Evolutionary conservation across 2,888 invertebrate genomes (phyloP), one percentile per base, ranked within the genome.

Genomic region (Cantharis rufa): DNA sequence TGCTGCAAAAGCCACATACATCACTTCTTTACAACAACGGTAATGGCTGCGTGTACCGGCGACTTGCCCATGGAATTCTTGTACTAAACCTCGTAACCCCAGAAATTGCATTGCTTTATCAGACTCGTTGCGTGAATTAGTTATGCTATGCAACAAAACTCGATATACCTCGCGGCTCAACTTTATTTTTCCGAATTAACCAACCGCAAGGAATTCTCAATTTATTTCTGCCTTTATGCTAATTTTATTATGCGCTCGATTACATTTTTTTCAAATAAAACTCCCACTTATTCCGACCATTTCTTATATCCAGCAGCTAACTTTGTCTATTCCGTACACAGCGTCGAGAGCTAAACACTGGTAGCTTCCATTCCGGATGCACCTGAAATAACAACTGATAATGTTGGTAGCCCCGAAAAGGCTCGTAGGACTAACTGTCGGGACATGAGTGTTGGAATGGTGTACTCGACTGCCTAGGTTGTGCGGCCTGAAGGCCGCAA

Each of bases 1-100:
- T 77, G 74, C 76, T 75, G 75, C 75, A 79, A 72, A 76, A 77
- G 71, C 75, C 75, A 79, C 79, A 79, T 79, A 79, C 79, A 79
- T 79, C 79, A 79, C 71, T 75, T 62, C 71, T 72, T 72, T 64
- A 16, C 70, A 72, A 13, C 32, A 79, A 77, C 77, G 70, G 77
- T 79, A 79, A 79, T 77, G 70, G 75, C 77, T 75, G 79, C 77
- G 73, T 77, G 70, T 75, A 75, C 13, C 70, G 27, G 70, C 69
- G 64, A 75, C 78, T 66, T 74, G 77, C 62, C 75, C 77, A 79
- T 75, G 75, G 75, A 75, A 76, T 79, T 79, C 73, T 77, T 79
- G 71, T 61, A 72, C 71, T 28, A n/a, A 15, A 32, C 62, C 68
- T 63, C 28, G 70, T 28, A 66, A 24, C 69, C 27, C 28, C 69